Evolutionary conservation across 2,113 vertebrate genomes (phyloP), one percentile per base, ranked within the genome.

Genomic region (Pterocles burchelli): DNA sequence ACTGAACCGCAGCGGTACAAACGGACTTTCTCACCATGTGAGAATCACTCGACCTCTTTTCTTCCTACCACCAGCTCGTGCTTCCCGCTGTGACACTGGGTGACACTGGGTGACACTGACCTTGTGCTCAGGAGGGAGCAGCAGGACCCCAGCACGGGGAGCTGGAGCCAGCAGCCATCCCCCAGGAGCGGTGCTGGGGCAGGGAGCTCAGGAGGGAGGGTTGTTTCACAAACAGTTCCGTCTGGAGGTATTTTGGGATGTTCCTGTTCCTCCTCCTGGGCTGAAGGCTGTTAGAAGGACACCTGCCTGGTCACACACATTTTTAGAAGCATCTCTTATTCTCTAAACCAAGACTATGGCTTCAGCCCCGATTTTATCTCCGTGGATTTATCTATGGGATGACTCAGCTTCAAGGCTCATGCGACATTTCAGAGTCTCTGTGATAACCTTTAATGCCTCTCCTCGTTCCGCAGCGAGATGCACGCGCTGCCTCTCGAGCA

Each of bases 381-480:
- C 0, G 0, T 58, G 59, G 63, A 33, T 91, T 85, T 65, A 8
- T 66, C 67, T 21, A 2, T 6, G 71, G 65, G 71, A 57, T 94
- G 88, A 95, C 79, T 92, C 95, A 92, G 78, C 92, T 71, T 34
- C 20, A 5, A 45, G 51, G 80, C 68, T 67, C 55, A 29, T 17
- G 33, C 65, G 79, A 21, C 75, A 67, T 73, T 89, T 85, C 2
- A n/a, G 55, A 73, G 43, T 71, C 36, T 33, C 75, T 73, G 67
- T 41, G 70, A 74, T 83, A 84, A 76, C 75, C 59, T 78, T 93
- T 66, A 38, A 51, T 65, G 67, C 72, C 57, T 88, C 59, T 49
- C 54, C 49, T 54, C 16, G 0, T 73, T 62, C 16, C 52, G 66
- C 55, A 28, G 33, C 25, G 33, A 51, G 77, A 85, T 80, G 38